Conservation (phyloP, 2,113 vertebrate genomes). For the Reinhardtius hippoglossoides region DNA sequence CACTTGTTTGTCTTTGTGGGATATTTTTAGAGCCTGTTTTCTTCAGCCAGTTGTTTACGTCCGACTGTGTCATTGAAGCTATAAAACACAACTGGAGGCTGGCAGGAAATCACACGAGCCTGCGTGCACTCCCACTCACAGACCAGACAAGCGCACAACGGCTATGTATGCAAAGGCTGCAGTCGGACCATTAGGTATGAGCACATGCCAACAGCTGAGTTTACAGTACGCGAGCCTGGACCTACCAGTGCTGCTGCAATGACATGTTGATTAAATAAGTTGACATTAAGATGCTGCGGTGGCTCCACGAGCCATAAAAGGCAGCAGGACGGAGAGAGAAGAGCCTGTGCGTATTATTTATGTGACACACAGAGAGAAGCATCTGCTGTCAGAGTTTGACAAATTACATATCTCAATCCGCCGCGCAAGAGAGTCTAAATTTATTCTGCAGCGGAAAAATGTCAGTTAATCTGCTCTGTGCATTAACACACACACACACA, state of each 20-base stretch:
- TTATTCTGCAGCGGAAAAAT: constrained; percentile 40
- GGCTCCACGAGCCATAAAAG: constrained; percentile 68
- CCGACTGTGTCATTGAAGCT: constrained; percentile 32
- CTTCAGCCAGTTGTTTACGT: constrained; percentile 36
- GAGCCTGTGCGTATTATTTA: constrained; percentile 36
- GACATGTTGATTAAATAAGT: constrained; percentile 77
- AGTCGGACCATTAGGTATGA: constrained; percentile 3
- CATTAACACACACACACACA: neutral
- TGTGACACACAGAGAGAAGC: constrained; percentile 21
- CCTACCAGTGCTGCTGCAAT: constrained; percentile 41
- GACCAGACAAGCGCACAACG: constrained; percentile 9
- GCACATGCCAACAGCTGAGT: constrained; percentile 56
- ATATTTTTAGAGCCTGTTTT: constrained; percentile 42
- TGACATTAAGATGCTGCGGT: constrained; percentile 55
- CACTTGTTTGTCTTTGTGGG: neutral
- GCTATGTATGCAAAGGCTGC: constrained; percentile 12
- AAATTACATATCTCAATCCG: constrained; percentile 29
- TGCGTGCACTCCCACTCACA: constrained; percentile 7
- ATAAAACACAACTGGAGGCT: constrained; percentile 44
- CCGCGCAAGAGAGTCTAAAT: constrained; percentile 8
- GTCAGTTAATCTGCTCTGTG: constrained; percentile 1
- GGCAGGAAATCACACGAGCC: constrained; percentile 18
- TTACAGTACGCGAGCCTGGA: constrained; percentile 48
- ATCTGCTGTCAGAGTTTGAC: constrained; percentile 29
- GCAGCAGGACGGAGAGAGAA: constrained; percentile 34